Percentiles rank a stretch among this genome's conserved stretches.
These are phyloP conservation scores for Drosophila mimetica DNA, from an alignment of 2,888 invertebrate genomes.

Conservation along the genomic window DNA sequence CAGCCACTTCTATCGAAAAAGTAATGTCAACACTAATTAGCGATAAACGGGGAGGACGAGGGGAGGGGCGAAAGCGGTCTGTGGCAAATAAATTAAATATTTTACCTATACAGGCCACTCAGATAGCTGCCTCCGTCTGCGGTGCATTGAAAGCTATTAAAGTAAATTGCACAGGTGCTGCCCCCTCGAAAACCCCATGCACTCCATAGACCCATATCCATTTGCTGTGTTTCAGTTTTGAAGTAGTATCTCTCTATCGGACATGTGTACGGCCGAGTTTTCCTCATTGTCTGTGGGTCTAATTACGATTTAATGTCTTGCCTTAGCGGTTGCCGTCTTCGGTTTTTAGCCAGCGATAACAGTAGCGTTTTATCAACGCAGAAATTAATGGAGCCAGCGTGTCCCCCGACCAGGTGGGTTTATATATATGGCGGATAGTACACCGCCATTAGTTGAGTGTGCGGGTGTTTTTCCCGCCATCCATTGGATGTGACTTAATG, in stretches of 20 bases:
- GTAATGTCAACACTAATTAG: constrained; percentile 73
- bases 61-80: constrained; percentile 29
- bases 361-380: constrained; percentile 57
- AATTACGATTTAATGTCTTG: constrained; percentile 80
- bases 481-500: constrained; percentile 47
- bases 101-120: constrained; percentile 53
- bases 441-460: constrained; percentile 56
- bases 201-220: constrained; percentile 8
- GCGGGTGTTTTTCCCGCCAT: constrained; percentile 43
- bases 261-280: constrained; percentile 28
- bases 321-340: constrained; percentile 30
- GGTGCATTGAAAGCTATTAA: constrained; percentile 75
- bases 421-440: constrained; percentile 18
- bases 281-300: constrained; percentile 55
- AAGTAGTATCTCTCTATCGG: constrained; percentile 34
- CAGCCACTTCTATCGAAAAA: constrained; percentile 56
- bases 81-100: constrained; percentile 72
- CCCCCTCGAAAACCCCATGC: background rate
- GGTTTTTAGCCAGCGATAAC: constrained; percentile 57
- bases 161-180: constrained; percentile 67
- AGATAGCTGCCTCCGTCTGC: constrained; percentile 56
- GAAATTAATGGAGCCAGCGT: constrained; percentile 64
- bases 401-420: constrained; percentile 25
- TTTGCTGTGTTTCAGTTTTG: constrained; percentile 39
- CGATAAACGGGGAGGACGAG: constrained; percentile 54